These are phyloP conservation scores for Isotomurus palustris DNA, from an alignment of 2,888 invertebrate genomes.

Conservation along the genomic window DNA sequence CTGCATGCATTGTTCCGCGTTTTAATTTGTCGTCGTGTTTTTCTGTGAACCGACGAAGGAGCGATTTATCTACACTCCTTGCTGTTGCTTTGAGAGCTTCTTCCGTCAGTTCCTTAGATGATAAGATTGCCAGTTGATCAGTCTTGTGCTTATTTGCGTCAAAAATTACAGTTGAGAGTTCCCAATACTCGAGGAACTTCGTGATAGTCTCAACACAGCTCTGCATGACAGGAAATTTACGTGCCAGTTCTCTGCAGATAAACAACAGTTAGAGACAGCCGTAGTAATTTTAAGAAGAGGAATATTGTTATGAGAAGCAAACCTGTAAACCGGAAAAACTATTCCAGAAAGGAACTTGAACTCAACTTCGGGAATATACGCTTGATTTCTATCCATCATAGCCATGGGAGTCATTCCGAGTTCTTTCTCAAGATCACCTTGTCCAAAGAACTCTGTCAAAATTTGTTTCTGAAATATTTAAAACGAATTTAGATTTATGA, in stretches of 20 bases:
- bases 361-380: conserved; percentile 75
- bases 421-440: conserved; percentile 77
- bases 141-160: neutral
- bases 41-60: neutral
- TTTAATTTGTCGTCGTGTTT: neutral
- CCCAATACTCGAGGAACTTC: conserved; percentile 17
- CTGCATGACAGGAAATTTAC: neutral
- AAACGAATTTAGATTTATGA: neutral
- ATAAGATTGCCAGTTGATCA: conserved; percentile 17
- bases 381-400: conserved; percentile 78
- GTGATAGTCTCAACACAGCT: conserved; percentile 13
- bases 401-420: conserved; percentile 66
- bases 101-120: conserved; percentile 15
- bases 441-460: conserved; percentile 78
- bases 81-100: conserved; percentile 1
- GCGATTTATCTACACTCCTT: neutral
- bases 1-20: neutral
- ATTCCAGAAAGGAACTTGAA: conserved; percentile 64
- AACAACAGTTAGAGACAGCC: neutral
- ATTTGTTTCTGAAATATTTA: conserved; percentile 60
- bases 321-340: conserved; percentile 58
- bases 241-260: conserved; percentile 10
- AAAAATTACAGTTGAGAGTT: conserved; percentile 15
- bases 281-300: neutral
- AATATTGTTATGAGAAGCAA: conserved; percentile 8